phyloP scores from a whole-genome alignment of 2,797 vertebrate species.

The Todus mexicanus region DNA sequence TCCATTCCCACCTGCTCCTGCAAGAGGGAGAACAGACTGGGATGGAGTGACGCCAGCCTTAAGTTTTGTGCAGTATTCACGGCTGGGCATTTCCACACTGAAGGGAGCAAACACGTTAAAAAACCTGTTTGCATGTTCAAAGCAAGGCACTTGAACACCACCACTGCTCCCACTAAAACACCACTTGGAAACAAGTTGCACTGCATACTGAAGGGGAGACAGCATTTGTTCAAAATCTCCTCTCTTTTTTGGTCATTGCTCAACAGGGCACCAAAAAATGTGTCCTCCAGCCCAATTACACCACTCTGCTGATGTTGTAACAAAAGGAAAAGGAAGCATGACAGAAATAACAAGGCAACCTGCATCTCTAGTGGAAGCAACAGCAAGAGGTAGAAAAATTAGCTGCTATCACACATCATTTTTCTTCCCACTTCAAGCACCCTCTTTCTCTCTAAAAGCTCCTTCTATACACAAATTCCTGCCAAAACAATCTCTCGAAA shows the following conservation, averaged over 20 bases:
- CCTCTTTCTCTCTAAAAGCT: neutral
- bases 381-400: slow-evolving; percentile 1
- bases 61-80: neutral
- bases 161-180: neutral
- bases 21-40: slow-evolving; percentile 11
- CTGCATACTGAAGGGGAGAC: slow-evolving; percentile 11
- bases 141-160: slow-evolving; percentile 22
- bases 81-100: neutral
- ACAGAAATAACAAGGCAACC: slow-evolving; percentile 34
- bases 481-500: neutral
- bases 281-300: slow-evolving; percentile 26
- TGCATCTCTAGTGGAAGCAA: neutral
- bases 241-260: neutral
- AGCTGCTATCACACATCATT: neutral
- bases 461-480: neutral
- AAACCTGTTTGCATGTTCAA: slow-evolving; percentile 37
- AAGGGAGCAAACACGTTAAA: neutral
- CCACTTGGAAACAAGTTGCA: slow-evolving; percentile 13
- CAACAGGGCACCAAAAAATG: slow-evolving; percentile 13
- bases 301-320: slow-evolving; percentile 6
- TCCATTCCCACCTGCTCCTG: slow-evolving; percentile 49
- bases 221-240: slow-evolving; percentile 33
- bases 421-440: slow-evolving; percentile 1
- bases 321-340: slow-evolving; percentile 12
- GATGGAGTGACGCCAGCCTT: neutral